Evolutionary conservation across 1,140 invertebrate species (phyloP), one percentile per base, ranked within the genome.

Genomic region (Agrypnia vestita): DNA sequence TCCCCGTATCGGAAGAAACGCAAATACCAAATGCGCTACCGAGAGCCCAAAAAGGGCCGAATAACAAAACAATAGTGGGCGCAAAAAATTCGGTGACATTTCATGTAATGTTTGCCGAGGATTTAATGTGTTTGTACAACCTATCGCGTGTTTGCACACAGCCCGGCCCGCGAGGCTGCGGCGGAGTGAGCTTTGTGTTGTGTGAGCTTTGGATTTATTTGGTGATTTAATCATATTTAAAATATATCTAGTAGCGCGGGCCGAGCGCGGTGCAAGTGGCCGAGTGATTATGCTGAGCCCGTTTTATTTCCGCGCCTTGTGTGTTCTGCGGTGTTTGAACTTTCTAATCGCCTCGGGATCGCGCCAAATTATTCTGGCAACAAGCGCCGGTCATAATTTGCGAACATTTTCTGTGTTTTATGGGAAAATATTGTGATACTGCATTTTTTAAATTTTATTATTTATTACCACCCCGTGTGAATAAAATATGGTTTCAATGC

Each of bases 61-160:
- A 62, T 46, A 76, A 64, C 74, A 64, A 64, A 76, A 76, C 59
- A 76, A 76, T 64, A 64, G 74, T 76, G 46, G 19, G 74, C 74
- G 44, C 73, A 76, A 76, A 76, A 76, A 76, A 76, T n/a, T 49
- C 59, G 47, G 74, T 62, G 74, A 76, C 74, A 76, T 76, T 76
- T 76, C 47, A 76, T 76, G 74, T 76, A 59, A 56, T 76, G 74
- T 76, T 76, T 76, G 59, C 56, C 44, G 44, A 76, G 74, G 74
- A 76, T 76, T 76, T 76, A 76, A 76, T 76, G 74, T 76, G 74
- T 76, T 76, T 76, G 59, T 76, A 62, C 46, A 64, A 49, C 35
- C 74, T 76, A 76, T 76, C 74, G 74, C 44, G 43, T 62, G 74
- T 76, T 61, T 76, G 59, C 35, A 62, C 44, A 76, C 35, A 62